phyloP scores from a whole-genome alignment of 1,140 invertebrate species.

The Trichogramma pretiosum region DNA sequence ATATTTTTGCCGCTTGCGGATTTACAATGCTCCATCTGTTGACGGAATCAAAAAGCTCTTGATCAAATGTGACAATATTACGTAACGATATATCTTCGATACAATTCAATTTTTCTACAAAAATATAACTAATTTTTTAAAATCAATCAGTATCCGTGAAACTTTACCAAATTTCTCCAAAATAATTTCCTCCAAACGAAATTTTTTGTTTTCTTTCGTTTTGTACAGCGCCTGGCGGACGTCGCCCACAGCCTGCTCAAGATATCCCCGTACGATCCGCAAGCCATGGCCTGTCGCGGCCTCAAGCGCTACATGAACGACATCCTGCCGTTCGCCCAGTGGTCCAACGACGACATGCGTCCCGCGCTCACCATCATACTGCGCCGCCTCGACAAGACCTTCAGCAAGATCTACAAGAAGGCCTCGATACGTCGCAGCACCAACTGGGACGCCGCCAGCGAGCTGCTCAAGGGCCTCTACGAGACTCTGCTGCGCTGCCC shows the following conservation, averaged over 20 bases:
- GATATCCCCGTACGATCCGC: conserved; percentile 93
- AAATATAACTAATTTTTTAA: no score
- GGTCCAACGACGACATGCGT: conserved; percentile 88
- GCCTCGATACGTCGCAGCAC: conserved; percentile 79
- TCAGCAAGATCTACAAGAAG: conserved; percentile 95
- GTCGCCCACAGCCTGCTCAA: conserved; percentile 94
- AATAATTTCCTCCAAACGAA: background rate
- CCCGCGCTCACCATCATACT: conserved; percentile 88
- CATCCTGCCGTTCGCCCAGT: conserved; percentile 89
- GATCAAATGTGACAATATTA: no score
- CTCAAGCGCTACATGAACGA: conserved; percentile 89
- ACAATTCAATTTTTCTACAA: no score
- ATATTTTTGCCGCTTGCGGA: no score
- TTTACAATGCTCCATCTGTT: no score
- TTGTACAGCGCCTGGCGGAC: conserved; percentile 76
- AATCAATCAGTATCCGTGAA: no score
- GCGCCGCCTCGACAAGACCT: conserved; percentile 90
- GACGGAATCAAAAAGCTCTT: no score
- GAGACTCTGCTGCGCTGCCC: conserved; percentile 86
- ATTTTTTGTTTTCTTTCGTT: background rate
- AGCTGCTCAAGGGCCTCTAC: conserved; percentile 88
- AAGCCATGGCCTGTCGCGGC: conserved; percentile 88
- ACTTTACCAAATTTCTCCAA: background rate
- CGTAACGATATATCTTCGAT: no score
- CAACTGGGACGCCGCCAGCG: conserved; percentile 93